A percentile compares a stretch with the other conserved stretches of the same genome.
Evolutionary conservation across 2,888 invertebrate species (phyloP).

Genomic region (Rhaphigaster nebulosa): DNA sequence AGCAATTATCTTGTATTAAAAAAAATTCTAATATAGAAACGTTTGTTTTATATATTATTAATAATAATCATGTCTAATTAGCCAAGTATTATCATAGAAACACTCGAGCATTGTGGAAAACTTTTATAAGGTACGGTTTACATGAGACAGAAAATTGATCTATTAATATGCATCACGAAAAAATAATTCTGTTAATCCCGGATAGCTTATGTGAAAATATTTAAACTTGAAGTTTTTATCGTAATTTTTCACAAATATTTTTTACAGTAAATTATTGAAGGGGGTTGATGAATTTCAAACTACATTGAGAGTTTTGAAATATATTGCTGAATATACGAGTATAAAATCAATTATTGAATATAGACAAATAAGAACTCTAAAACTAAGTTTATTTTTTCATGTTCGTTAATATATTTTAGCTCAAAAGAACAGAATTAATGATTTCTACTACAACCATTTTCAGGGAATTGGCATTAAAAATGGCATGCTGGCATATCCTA

Average conservation of each 20-base stretch:
- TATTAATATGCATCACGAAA: background rate
- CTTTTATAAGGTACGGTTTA: background rate
- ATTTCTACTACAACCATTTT: too few relatives aligned
- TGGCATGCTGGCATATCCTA: too few relatives aligned
- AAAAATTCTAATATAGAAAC: background rate
- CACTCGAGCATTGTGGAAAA: background rate
- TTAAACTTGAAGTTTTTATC: background rate
- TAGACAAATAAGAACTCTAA: too few relatives aligned
- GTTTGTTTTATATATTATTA: background rate
- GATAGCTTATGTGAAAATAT: background rate
- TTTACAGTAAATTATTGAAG: background rate
- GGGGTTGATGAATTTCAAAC: background rate
- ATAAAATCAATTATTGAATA: too few relatives aligned
- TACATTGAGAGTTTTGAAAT: background rate
- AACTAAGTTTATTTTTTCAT: too few relatives aligned
- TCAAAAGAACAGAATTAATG: too few relatives aligned
- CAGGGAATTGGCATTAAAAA: too few relatives aligned
- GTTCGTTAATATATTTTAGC: too few relatives aligned
- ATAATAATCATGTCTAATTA: background rate
- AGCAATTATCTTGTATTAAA: background rate
- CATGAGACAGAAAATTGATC: background rate
- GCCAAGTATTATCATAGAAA: background rate
- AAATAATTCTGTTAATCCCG: background rate
- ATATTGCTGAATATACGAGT: too few relatives aligned
- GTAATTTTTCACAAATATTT: background rate